phyloP scores from a whole-genome alignment of 2,113 vertebrate genomes.

The Pseudorectes ferrugineus region DNA sequence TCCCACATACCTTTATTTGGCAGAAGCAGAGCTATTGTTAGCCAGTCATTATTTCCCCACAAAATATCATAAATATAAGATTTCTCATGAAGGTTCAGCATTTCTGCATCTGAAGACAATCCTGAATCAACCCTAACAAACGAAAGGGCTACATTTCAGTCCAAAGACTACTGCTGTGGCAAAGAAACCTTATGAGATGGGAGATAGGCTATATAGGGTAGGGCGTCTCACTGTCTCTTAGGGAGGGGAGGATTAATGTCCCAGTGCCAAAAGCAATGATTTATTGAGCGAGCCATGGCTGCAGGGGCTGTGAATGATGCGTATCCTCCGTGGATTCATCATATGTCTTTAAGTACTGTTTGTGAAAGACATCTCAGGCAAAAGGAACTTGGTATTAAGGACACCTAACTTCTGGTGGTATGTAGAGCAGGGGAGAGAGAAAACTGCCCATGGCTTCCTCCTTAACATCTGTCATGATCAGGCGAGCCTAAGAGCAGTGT shows the following conservation, averaged over 20 bases:
- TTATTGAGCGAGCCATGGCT: slow-evolving; percentile 35
- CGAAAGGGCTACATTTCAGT: neutral
- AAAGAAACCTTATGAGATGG: neutral
- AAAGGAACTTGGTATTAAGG: slow-evolving; percentile 36
- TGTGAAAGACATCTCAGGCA: neutral
- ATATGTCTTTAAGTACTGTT: slow-evolving; percentile 1
- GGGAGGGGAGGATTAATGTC: neutral
- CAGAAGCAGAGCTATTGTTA: neutral
- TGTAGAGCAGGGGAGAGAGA: neutral
- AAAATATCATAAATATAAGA: neutral
- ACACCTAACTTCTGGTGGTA: slow-evolving; percentile 12
- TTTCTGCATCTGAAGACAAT: neutral
- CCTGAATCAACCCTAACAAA: neutral
- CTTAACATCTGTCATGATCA: neutral
- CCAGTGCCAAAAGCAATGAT: slow-evolving; percentile 19
- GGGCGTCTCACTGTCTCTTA: neutral
- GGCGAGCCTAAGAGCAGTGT: neutral
- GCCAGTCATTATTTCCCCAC: neutral
- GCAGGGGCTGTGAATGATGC: neutral
- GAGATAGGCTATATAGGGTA: neutral
- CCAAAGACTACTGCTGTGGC: neutral
- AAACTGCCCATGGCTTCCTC: neutral
- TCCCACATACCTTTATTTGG: neutral
- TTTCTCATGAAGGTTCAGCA: neutral
- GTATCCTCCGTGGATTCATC: neutral